phyloP scores from a whole-genome alignment of 2,797 vertebrate species.

The Acanthurus leucopareius region DNA sequence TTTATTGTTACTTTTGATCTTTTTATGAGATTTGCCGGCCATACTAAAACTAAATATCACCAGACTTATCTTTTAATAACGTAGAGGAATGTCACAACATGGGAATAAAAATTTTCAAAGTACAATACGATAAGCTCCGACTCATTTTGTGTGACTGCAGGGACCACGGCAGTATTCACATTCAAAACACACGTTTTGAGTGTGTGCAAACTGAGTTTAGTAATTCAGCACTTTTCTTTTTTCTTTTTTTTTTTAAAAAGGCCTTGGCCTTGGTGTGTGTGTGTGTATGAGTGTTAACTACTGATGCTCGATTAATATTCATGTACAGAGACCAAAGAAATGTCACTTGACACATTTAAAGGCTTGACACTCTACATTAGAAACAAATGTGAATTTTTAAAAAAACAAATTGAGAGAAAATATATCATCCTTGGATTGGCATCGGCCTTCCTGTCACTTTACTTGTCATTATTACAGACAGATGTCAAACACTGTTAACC shows the following conservation, averaged over 20 bases:
- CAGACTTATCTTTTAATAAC: slow-evolving; percentile 1
- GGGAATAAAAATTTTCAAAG: background rate
- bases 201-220: slow-evolving; percentile 18
- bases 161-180: slow-evolving; percentile 28
- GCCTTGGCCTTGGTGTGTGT: slow-evolving; percentile 15
- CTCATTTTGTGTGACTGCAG: slow-evolving; percentile 19
- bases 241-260: slow-evolving; percentile 12
- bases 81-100: background rate
- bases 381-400: background rate
- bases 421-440: background rate
- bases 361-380: slow-evolving; percentile 4
- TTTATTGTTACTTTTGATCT: background rate
- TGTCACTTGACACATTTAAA: background rate
- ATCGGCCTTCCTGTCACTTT: background rate
- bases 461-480: background rate
- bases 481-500: background rate
- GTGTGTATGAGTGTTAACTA: slow-evolving; percentile 4
- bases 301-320: slow-evolving; percentile 23
- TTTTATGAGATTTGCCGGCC: background rate
- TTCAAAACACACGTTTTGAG: slow-evolving; percentile 36
- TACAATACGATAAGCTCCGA: slow-evolving; percentile 16
- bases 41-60: background rate
- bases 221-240: background rate
- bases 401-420: background rate
- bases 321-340: background rate